phyloP scores from a whole-genome alignment of 1,140 invertebrate species.

The Sycophaga agraensis region DNA sequence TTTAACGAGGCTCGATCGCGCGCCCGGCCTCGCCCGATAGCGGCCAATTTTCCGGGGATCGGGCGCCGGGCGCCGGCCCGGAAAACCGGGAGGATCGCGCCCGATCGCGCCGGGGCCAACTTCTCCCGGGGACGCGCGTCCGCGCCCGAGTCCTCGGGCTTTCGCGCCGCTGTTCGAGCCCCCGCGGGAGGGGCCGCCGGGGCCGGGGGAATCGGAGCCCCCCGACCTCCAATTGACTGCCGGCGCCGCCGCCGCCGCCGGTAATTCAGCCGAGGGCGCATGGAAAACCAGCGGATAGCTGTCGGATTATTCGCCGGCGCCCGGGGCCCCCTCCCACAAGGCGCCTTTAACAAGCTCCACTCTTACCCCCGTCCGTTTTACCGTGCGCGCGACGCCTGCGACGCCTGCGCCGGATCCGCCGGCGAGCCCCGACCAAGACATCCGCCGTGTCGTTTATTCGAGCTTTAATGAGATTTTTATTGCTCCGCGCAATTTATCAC shows the following conservation, averaged over 20 bases:
- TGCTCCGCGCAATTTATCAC: conserved; percentile 29
- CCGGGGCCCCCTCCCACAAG: background rate
- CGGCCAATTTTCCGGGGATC: too few species aligned
- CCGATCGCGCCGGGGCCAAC: conserved; percentile 2
- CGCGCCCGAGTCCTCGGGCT: background rate
- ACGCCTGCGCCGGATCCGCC: background rate
- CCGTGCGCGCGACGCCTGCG: background rate
- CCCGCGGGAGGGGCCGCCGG: too few species aligned
- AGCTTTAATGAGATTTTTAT: conserved; percentile 33
- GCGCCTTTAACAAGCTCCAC: conserved; percentile 25
- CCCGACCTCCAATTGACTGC: conserved; percentile 11
- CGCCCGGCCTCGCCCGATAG: too few species aligned
- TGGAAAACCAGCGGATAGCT: conserved; percentile 22
- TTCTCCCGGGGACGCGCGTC: conserved; percentile 3
- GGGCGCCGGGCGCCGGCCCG: too few species aligned
- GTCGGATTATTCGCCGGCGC: conserved; percentile 21
- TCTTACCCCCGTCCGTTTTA: conserved; percentile 26
- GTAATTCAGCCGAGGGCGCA: conserved; percentile 10
- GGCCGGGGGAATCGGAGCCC: background rate
- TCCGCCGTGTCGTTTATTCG: conserved; percentile 29
- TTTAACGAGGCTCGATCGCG: too few species aligned
- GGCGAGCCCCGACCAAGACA: background rate
- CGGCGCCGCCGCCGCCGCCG: background rate
- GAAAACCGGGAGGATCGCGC: too few species aligned
- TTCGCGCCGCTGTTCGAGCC: conserved; percentile 18